Evolutionary conservation across 1,140 invertebrate species (phyloP), one percentile per base, ranked within the genome.

Genomic region (Pteromalus puparum): DNA sequence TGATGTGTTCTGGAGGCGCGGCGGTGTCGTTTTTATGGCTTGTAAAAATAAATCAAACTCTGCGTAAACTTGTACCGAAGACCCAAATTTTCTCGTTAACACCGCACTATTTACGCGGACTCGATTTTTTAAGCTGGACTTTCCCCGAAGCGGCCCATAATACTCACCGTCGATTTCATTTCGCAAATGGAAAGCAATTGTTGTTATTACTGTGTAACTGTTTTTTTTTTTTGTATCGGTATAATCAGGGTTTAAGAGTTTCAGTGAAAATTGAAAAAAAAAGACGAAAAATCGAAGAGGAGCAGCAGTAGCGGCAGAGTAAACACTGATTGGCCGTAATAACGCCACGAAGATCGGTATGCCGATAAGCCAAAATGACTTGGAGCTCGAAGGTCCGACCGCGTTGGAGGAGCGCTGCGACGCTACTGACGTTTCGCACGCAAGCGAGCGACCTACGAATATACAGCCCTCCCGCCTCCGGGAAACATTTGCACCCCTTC

Each of bases 351-450:
- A 12, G 73, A 75, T 75, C 73, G 73, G 73, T n/a, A n/a, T n/a
- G n/a, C 38, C 15, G 73, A 75, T 75, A 75, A 75, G 73, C 28
- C 38, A n/a, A 21, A 67, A 67, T 24, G 21, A 70, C 26, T 26
- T 13, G 1, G 67, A 70, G 67, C 24, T 13, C 26, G 74, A 42
- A 28, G 75, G 85, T 83, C 83, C 86, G 87, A 89, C 90, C 89
- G 88, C 87, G 83, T 87, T 87, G 86, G 85, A 81, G 88, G 89
- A 83, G 86, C 88, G 90, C 88, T 89, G 89, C 89, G 89, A 88
- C 86, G 88, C 88, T 88, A 91, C 90, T 91, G 90, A 85, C 88
- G 88, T 87, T 88, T 87, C 86, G 84, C 89, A 87, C 89, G 89
- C 89, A 86, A 89, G 88, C 90, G 86, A 86, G 81, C 87, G 73